Evolutionary conservation across 53 echinoderm and acorn worm species (phyloP), one percentile per base, ranked within the genome.

Genomic region (Crossaster papposus): DNA sequence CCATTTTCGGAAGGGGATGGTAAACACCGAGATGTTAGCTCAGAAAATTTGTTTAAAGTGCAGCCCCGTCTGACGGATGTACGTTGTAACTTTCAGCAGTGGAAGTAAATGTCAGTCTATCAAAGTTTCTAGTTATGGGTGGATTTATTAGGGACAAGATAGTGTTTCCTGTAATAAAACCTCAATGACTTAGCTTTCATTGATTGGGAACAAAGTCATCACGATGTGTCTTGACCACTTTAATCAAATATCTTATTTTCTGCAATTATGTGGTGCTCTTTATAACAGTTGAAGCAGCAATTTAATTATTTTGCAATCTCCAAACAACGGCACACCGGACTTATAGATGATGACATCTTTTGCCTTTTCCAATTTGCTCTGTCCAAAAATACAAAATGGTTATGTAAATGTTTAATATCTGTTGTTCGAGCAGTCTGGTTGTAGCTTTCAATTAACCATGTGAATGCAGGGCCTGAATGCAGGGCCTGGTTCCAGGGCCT

Each of bases 231-330:
- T 58, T 20, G 2, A 58, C 17, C 12, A 58, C 58, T 58, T 58
- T 58, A 58, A 58, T 58, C 58, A 58, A 20, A 58, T 14, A 12
- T 68, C 68, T 23, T 68, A 26, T n/a, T 68, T 4, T 23, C 28
- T 68, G 28, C 68, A 68, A n/a, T 68, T 28, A 11, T 68, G 68
- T 68, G 24, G 28, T 3, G 28, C 68, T 28, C 68, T 28, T 68
- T 23, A 23, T 7, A 44, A 44, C 44, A 1, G 44, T 44, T 44
- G 2, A 28, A 26, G 68, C 4, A 68, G 68, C 68, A 68, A 68
- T 68, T 68, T 22, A 68, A 68, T 68, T 68, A 68, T 68, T 68
- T 68, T 68, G 24, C 68, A 68, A 68, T 68, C 68, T 68, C 68
- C 28, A 11, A 26, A 28, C 68, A 68, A 68, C 28, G 68, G 10